phyloP scores from a whole-genome alignment of 2,113 vertebrate genomes.

The Lasiurus cinereus region DNA sequence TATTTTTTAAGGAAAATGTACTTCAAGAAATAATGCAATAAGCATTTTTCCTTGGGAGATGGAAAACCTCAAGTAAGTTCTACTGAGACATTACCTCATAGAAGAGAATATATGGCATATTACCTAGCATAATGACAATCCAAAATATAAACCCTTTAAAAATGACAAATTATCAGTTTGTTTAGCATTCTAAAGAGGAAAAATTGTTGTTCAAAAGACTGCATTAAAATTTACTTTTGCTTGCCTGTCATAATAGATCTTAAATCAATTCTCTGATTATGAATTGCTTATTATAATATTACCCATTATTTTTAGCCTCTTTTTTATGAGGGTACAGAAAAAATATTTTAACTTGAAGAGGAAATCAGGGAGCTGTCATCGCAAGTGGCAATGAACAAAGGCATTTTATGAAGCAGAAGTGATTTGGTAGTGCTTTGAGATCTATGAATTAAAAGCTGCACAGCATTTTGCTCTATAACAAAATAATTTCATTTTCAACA shows the following conservation, averaged over 20 bases:
- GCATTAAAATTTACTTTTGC: conserved; percentile 78
- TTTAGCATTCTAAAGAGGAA: conserved; percentile 61
- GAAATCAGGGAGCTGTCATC: conserved; percentile 71
- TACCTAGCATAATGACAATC: not conserved
- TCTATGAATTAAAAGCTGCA: conserved; percentile 25
- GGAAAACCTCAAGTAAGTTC: not conserved
- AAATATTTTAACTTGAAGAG: conserved; percentile 76
- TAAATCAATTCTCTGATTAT: conserved; percentile 80
- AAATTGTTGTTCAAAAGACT: conserved; percentile 61
- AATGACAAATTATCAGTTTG: conserved; percentile 66
- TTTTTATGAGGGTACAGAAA: conserved; percentile 74
- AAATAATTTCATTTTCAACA: conserved; percentile 54
- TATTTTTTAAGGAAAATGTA: not conserved
- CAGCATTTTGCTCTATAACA: conserved; percentile 4
- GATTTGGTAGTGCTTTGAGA: conserved; percentile 60
- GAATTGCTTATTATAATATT: conserved; percentile 72
- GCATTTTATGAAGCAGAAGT: conserved; percentile 39
- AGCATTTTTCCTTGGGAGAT: conserved; percentile 27
- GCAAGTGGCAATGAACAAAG: conserved; percentile 38
- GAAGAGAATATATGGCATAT: not conserved
- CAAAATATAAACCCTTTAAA: conserved; percentile 71
- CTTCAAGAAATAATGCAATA: conserved; percentile 26
- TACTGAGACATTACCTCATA: conserved; percentile 34
- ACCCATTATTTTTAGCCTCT: conserved; percentile 75
- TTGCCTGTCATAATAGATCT: conserved; percentile 69